A percentile compares a stretch with the other conserved stretches of the same genome.
Evolutionary conservation across 2,113 vertebrate species (phyloP).

Genomic region (Climacteris rufus): DNA sequence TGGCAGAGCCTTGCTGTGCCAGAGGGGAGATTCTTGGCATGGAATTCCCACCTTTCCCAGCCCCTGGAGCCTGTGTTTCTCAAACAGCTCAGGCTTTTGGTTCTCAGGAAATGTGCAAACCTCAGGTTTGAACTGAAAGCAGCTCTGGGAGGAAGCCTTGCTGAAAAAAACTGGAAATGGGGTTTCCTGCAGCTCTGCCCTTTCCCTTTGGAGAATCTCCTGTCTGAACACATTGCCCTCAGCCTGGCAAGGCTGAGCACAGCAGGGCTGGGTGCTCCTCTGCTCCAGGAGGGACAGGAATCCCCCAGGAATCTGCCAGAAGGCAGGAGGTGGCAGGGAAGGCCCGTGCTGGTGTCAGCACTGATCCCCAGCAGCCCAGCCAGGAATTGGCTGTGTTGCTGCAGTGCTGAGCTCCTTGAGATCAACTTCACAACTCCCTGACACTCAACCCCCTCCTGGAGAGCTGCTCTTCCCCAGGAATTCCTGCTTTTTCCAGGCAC

Average conservation of each 20-base stretch:
- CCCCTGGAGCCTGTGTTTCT: background rate
- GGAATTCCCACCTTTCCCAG: background rate
- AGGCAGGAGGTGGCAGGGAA: background rate
- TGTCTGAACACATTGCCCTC: background rate
- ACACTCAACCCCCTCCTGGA: background rate
- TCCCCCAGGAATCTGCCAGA: background rate
- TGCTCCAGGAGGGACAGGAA: background rate
- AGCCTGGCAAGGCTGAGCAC: background rate
- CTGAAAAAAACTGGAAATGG: background rate
- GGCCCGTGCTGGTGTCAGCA: background rate
- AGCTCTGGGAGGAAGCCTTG: constrained; percentile 3
- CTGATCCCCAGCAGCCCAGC: background rate
- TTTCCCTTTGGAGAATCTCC: background rate
- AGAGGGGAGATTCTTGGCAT: background rate
- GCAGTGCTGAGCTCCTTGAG: background rate
- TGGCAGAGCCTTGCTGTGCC: background rate
- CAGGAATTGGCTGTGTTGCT: background rate
- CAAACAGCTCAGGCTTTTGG: background rate
- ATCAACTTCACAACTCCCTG: background rate
- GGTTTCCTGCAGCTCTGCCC: background rate
- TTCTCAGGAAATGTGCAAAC: background rate
- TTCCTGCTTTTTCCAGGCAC: background rate
- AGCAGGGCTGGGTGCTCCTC: too few relatives aligned
- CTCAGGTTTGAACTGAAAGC: background rate
- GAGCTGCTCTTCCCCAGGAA: background rate